These are phyloP conservation scores for Phrynocephalus forsythii DNA, from an alignment of 2,797 vertebrate genomes.

Conservation along the genomic window DNA sequence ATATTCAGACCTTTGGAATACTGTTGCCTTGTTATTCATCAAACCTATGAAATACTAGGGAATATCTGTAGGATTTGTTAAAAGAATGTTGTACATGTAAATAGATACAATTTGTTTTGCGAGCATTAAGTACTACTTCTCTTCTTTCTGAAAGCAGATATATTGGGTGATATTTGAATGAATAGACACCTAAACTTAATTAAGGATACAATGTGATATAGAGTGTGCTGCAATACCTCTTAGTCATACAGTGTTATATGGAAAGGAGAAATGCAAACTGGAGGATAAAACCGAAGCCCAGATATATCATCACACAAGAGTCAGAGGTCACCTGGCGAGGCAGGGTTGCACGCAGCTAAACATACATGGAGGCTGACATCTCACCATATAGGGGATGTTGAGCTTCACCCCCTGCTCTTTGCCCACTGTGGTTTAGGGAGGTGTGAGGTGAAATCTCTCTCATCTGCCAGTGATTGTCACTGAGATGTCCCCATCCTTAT, in stretches of 20 bases:
- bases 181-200: neutral
- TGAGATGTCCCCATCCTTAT: neutral
- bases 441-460: neutral
- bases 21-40: neutral
- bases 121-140: neutral
- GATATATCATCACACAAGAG: neutral
- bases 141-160: neutral
- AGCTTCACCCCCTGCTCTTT: neutral
- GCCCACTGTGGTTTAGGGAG: neutral
- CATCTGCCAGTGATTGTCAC: neutral
- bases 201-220: neutral
- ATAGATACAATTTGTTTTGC: neutral
- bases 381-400: neutral
- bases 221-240: constrained; percentile 1
- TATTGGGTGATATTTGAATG: neutral
- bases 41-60: neutral
- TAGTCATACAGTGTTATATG: neutral
- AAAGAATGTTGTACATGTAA: neutral
- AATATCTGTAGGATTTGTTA: neutral
- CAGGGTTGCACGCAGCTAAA: neutral
- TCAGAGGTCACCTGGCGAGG: neutral
- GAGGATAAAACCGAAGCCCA: neutral
- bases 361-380: no score
- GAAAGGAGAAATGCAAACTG: neutral
- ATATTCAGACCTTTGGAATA: neutral